phyloP scores from a whole-genome alignment of 2,113 vertebrate genomes.

The Gallinago undulata region DNA sequence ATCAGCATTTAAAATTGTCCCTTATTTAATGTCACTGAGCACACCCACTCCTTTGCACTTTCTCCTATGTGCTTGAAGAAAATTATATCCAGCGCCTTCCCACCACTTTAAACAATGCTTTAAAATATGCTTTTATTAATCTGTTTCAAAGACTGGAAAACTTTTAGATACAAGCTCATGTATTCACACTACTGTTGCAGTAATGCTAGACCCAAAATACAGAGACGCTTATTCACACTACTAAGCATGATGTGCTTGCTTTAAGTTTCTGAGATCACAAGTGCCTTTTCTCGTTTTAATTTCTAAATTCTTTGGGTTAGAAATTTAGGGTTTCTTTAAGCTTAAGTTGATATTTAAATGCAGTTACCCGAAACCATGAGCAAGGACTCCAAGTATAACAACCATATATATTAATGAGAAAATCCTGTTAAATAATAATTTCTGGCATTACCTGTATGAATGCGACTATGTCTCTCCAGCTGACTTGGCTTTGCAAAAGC shows the following conservation, averaged over 20 bases:
- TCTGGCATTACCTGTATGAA: slow-evolving; percentile 88
- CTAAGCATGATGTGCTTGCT: neutral
- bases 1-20: neutral
- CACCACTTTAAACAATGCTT: neutral
- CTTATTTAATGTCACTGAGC: neutral
- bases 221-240: neutral
- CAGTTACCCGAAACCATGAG: neutral
- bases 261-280: neutral
- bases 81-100: neutral
- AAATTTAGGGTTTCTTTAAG: neutral
- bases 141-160: neutral
- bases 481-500: slow-evolving; percentile 97
- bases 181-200: neutral
- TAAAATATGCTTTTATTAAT: neutral
- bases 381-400: neutral
- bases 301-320: neutral
- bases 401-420: neutral
- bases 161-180: neutral
- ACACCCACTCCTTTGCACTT: neutral
- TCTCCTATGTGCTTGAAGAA: neutral
- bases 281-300: neutral
- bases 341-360: neutral
- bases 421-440: neutral
- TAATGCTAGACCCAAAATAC: neutral
- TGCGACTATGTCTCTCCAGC: slow-evolving; percentile 94